Percentiles rank a stretch among this genome's conserved stretches.
phyloP scores from a whole-genome alignment of 23 tunicate species.

The Styela clava region DNA sequence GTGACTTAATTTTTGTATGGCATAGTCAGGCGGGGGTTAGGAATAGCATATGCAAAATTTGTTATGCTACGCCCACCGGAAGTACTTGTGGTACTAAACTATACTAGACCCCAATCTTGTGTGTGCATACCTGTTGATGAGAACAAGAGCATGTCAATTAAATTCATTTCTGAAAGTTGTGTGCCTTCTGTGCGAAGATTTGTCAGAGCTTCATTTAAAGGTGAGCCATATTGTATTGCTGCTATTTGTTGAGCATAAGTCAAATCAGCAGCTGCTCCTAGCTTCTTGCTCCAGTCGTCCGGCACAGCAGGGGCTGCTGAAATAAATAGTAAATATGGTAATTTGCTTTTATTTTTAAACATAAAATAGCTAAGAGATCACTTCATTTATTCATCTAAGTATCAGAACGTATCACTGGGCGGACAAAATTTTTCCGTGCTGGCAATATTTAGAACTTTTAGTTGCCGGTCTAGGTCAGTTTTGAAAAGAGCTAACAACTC shows the following conservation, averaged over 20 bases:
- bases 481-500: too few relatives aligned
- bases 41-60: too few relatives aligned
- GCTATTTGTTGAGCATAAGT: background rate
- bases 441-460: background rate
- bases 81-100: background rate
- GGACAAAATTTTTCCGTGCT: background rate
- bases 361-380: background rate
- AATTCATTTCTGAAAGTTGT: background rate
- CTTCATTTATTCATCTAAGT: background rate
- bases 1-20: too few relatives aligned
- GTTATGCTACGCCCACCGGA: too few relatives aligned
- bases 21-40: too few relatives aligned
- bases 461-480: too few relatives aligned
- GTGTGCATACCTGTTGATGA: background rate
- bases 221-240: background rate
- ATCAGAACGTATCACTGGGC: too few relatives aligned
- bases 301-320: too few relatives aligned
- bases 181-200: background rate
- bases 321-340: background rate
- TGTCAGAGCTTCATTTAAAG: background rate
- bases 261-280: too few relatives aligned
- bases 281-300: background rate
- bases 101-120: background rate
- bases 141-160: background rate
- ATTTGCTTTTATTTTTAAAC: background rate